These are phyloP conservation scores for Platerodrilus igneus DNA, from an alignment of 2,888 invertebrate species.

Conservation along the genomic window DNA sequence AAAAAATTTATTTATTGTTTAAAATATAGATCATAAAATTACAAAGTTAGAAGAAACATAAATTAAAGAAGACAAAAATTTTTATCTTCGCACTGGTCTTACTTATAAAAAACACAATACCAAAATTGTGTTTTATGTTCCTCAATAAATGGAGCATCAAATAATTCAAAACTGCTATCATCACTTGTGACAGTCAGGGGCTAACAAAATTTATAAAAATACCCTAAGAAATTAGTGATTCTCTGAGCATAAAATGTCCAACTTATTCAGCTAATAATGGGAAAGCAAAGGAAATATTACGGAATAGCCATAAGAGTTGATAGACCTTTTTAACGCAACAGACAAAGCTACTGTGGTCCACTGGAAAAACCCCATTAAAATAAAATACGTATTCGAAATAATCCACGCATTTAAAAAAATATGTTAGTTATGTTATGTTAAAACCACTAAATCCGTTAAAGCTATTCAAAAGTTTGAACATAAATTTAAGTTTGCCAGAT, in stretches of 20 bases:
- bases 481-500: constrained; percentile 16
- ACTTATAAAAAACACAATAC: neutral
- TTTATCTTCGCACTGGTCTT: constrained; percentile 12
- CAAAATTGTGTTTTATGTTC: neutral
- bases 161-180: constrained; percentile 30
- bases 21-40: constrained; percentile 28
- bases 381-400: neutral
- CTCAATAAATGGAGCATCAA: neutral
- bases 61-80: constrained; percentile 15
- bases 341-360: no score
- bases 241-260: neutral
- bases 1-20: constrained; percentile 25
- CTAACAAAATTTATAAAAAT: neutral
- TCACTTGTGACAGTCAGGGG: constrained; percentile 33
- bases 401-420: constrained; percentile 3
- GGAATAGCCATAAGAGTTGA: constrained; percentile 1
- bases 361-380: neutral
- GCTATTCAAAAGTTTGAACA: neutral
- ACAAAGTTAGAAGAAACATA: constrained; percentile 21
- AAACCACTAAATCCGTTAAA: neutral
- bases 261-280: neutral
- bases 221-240: constrained; percentile 2
- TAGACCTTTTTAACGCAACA: neutral
- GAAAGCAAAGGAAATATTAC: neutral
- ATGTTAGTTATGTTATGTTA: neutral